Conservation (phyloP, 1,140 invertebrate species). For the Scaptomyza graminum region DNA sequence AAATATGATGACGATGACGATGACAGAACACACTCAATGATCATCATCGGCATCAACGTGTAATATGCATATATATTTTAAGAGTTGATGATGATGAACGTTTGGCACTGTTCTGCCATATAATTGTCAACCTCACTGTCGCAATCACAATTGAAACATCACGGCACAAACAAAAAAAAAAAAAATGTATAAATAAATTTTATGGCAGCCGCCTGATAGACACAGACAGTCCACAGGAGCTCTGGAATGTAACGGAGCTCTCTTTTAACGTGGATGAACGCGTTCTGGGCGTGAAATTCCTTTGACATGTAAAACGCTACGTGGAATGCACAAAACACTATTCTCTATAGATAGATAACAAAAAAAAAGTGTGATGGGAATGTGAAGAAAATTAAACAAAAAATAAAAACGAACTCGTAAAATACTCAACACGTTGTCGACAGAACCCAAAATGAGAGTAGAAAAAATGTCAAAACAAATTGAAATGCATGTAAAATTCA, state of each 20-base stretch:
- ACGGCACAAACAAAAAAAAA: conserved; percentile 15
- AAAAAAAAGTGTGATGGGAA: conserved; percentile 14
- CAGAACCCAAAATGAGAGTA: conserved; percentile 10
- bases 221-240: conserved; percentile 7
- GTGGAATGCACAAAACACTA: conserved; percentile 16
- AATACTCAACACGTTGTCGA: conserved; percentile 14
- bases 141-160: conserved; percentile 43
- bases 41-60: conserved; percentile 17
- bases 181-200: conserved; percentile 13
- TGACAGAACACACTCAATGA: conserved; percentile 51
- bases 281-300: conserved; percentile 33
- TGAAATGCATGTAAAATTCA: conserved; percentile 64
- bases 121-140: conserved; percentile 48
- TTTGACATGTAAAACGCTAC: conserved; percentile 75
- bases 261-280: conserved; percentile 42
- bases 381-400: conserved; percentile 6
- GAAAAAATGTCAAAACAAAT: conserved; percentile 51
- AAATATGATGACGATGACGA: conserved; percentile 64
- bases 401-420: neutral
- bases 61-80: neutral
- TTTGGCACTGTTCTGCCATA: conserved; percentile 47
- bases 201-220: conserved; percentile 38
- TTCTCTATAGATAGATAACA: conserved; percentile 19
- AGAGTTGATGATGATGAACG: conserved; percentile 11
- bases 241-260: conserved; percentile 33